Evolutionary conservation across 1,140 invertebrate species (phyloP).

Genomic region (Chrysomallon squamiferum): DNA sequence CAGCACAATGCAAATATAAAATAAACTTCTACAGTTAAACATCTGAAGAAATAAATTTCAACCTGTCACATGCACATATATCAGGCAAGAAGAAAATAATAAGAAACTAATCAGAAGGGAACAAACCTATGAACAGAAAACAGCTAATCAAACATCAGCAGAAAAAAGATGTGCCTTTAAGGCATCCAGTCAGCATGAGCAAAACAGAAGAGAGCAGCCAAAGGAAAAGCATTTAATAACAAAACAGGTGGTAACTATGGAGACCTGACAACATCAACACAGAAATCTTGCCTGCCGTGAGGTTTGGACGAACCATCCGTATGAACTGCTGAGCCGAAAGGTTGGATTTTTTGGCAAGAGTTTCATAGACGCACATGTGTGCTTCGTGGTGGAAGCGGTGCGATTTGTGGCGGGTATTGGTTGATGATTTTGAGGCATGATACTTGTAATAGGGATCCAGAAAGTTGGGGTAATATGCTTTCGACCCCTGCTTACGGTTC

Average conservation of each 20-base stretch:
- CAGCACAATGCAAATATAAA: too few species aligned
- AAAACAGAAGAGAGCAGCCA: not conserved
- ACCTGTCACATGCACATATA: too few species aligned
- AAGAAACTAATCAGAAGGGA: too few species aligned
- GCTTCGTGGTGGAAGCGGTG: conserved; percentile 18
- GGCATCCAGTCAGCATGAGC: not conserved
- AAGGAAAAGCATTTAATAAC: not conserved
- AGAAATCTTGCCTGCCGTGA: conserved; percentile 52
- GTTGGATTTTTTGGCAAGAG: conserved; percentile 58
- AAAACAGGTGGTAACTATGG: not conserved
- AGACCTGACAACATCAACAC: conserved; percentile 3
- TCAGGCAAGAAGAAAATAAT: too few species aligned
- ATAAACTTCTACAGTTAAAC: too few species aligned
- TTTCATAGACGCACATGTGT: conserved; percentile 58
- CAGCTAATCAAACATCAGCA: not conserved
- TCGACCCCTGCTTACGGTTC: not conserved
- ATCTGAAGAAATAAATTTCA: too few species aligned
- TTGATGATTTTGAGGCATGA: conserved; percentile 16
- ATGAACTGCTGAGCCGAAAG: conserved; percentile 50
- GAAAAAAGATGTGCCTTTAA: not conserved
- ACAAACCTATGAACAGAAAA: too few species aligned
- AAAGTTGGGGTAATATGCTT: not conserved
- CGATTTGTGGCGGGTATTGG: conserved; percentile 23
- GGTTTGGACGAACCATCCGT: conserved; percentile 50
- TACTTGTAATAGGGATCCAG: conserved; percentile 7